phyloP scores from a whole-genome alignment of 2,797 vertebrate genomes.

The Urocyon cinereoargenteus region DNA sequence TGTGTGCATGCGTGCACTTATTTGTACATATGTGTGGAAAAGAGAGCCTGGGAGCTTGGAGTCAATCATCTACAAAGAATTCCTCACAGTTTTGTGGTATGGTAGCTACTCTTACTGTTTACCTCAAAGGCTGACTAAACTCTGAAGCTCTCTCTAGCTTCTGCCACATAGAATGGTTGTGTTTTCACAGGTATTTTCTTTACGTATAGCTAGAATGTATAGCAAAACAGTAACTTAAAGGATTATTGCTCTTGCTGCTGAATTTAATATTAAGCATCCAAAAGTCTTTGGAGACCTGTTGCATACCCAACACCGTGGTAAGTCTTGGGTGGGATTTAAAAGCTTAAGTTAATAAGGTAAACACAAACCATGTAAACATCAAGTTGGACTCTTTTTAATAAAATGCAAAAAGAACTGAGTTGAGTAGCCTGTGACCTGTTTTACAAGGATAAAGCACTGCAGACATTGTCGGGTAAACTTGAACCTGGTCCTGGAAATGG shows the following conservation, averaged over 20 bases:
- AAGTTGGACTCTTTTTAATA: background rate
- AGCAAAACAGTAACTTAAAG: background rate
- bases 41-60: background rate
- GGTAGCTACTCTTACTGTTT: background rate
- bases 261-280: background rate
- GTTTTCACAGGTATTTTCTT: background rate
- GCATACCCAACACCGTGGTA: background rate
- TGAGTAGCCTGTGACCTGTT: background rate
- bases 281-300: background rate
- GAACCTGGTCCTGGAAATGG: background rate
- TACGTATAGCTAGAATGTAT: background rate
- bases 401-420: background rate
- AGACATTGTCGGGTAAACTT: background rate
- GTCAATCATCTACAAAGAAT: background rate
- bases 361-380: background rate
- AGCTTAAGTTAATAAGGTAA: background rate
- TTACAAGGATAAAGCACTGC: background rate
- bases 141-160: background rate
- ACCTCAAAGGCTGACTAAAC: background rate
- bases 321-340: background rate
- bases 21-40: background rate
- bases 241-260: background rate
- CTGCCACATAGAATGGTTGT: background rate
- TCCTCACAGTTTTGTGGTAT: background rate
- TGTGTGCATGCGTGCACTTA: fast-evolving